These are phyloP conservation scores for Bactericera cockerelli DNA, from an alignment of 1,140 invertebrate genomes.

Conservation along the genomic window DNA sequence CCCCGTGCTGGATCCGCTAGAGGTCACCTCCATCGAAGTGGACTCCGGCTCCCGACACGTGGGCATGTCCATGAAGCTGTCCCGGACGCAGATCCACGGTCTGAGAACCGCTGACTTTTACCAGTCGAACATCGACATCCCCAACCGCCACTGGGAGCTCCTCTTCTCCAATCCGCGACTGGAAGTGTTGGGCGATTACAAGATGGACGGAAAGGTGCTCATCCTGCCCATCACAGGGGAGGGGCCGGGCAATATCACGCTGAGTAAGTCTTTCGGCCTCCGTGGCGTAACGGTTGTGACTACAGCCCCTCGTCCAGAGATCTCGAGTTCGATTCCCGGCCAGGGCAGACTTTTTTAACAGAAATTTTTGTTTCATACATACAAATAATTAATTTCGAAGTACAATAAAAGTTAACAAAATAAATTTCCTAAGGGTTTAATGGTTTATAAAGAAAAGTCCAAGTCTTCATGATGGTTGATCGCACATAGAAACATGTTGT, in stretches of 20 bases:
- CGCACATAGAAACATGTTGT: too few species aligned
- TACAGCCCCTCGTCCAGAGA: too few species aligned
- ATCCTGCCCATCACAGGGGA: constrained; percentile 48
- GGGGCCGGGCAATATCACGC: constrained; percentile 47
- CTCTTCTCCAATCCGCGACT: constrained; percentile 29
- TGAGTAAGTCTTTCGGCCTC: constrained; percentile 38
- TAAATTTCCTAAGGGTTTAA: too few species aligned
- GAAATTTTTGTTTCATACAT: too few species aligned
- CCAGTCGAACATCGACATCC: constrained; percentile 19
- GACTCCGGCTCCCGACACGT: constrained; percentile 23
- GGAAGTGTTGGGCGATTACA: constrained; percentile 39
- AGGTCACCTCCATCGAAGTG: constrained; percentile 20
- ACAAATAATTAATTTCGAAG: too few species aligned
- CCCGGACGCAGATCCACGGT: background rate
- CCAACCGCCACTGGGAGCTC: constrained; percentile 21
- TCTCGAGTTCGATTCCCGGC: too few species aligned
- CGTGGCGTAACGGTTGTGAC: too few species aligned
- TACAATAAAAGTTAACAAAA: too few species aligned
- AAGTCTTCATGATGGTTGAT: too few species aligned
- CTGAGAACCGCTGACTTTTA: background rate
- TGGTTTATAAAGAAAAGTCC: too few species aligned
- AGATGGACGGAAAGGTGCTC: constrained; percentile 47
- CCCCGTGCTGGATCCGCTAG: constrained; percentile 24
- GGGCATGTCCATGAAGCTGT: constrained; percentile 15
- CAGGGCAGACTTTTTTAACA: too few species aligned